phyloP scores from a whole-genome alignment of 2,113 vertebrate genomes.

The Centropristis striata region DNA sequence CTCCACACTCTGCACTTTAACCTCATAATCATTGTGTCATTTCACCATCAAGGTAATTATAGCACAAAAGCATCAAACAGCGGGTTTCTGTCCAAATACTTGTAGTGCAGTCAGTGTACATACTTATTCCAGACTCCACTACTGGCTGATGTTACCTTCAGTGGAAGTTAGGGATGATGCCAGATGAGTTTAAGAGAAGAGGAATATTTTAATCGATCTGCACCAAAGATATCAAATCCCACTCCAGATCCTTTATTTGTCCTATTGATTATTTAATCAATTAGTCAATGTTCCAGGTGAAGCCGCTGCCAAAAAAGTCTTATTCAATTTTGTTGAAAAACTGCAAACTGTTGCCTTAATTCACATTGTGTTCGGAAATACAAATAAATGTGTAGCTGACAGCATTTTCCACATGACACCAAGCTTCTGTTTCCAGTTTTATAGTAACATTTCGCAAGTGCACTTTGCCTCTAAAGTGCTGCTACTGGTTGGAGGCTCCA shows the following conservation, averaged over 20 bases:
- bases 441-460: background rate
- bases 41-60: slow-evolving; percentile 60
- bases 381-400: background rate
- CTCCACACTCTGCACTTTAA: slow-evolving; percentile 57
- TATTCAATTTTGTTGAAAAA: background rate
- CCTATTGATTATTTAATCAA: no score
- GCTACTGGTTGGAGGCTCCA: background rate
- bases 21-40: slow-evolving; percentile 66
- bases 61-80: slow-evolving; percentile 56
- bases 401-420: background rate
- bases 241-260: background rate
- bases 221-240: background rate
- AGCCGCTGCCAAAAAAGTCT: background rate
- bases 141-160: slow-evolving; percentile 13
- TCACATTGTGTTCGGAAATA: background rate
- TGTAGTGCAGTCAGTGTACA: slow-evolving; percentile 21
- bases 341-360: background rate
- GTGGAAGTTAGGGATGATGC: background rate
- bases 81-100: slow-evolving; percentile 53
- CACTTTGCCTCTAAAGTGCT: background rate
- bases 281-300: background rate
- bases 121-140: slow-evolving; percentile 16
- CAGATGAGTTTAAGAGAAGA: background rate
- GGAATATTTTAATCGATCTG: background rate
- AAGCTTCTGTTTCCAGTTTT: background rate